Evolutionary conservation across 92 coral and sea anemone genomes (phyloP), one percentile per base, ranked within the genome.

Genomic region (Porites lobata): DNA sequence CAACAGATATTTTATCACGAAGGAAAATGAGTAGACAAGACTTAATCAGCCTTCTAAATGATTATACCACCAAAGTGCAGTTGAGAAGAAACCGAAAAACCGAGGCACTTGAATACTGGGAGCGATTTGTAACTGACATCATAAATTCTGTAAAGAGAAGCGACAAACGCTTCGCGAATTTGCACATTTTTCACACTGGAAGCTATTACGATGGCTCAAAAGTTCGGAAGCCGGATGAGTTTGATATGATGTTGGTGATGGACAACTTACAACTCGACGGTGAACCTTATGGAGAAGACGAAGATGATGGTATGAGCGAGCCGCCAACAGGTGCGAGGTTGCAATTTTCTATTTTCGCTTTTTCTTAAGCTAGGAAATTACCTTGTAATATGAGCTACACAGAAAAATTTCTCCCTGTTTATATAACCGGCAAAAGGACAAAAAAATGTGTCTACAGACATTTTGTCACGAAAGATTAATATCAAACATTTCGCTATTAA

Each of bases 191-290:
- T 43, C 56, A 8, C 22, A 75, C 74, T 2, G 98, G 98, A 18
- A 93, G 98, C 63, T 93, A 65, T 62, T 94, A 92, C 50, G 98
- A 94, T 63, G 65, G 98, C 57, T 63, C 82, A n/a, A 94, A 94
- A 75, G 92, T 91, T 1, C 76, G 75, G 53, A 79, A 81, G 53
- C 94, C 98, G 1, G 74, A 94, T 77, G 98, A 94, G 74, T 94
- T 94, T 68, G 98, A 94, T 63, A 5, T 93, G 8, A 93, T 87
- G 98, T 22, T 94, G 67, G 90, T 81, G 64, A 80, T 94, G 82
- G 84, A 84, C 9, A 82, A 73, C 14, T 71, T 76, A 59, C 79
- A 85, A 61, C 75, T 87, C 22, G 22, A 72, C 21, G 66, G n/a
- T 15, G 63, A 69, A 0, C 90, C 88, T 4, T 89, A 88, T 53